These are phyloP conservation scores for Zosterops japonicus DNA, from an alignment of 2,113 vertebrate species.

Conservation along the genomic window DNA sequence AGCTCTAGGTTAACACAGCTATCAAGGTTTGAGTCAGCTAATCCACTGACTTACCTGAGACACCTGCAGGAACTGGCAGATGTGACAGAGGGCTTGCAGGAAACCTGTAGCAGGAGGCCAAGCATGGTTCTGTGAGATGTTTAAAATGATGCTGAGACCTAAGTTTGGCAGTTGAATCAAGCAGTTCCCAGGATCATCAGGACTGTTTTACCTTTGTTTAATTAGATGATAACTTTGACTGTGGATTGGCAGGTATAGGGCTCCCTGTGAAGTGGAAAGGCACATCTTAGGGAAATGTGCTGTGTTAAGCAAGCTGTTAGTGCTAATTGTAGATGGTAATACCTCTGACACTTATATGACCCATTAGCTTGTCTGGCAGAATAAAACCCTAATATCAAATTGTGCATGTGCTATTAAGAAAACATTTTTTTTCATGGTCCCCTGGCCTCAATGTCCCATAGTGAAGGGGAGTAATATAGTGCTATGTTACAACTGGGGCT, in stretches of 20 bases:
- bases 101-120: neutral
- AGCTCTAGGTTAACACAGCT: neutral
- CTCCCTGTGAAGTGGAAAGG: neutral
- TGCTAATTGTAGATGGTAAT: constrained; percentile 36
- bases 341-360: constrained; percentile 25
- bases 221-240: constrained; percentile 7
- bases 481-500: neutral
- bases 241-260: neutral
- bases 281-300: neutral
- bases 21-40: neutral
- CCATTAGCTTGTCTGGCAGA: constrained; percentile 43
- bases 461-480: neutral
- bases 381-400: constrained; percentile 25
- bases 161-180: neutral
- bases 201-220: constrained; percentile 23
- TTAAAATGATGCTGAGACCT: neutral
- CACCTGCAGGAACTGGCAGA: neutral
- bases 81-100: neutral
- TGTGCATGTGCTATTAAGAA: constrained; percentile 23
- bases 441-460: neutral
- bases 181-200: neutral
- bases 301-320: constrained; percentile 26
- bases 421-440: constrained; percentile 1
- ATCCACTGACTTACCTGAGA: neutral
- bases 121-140: neutral